A percentile compares a stretch with the other conserved stretches of the same genome.
These are phyloP conservation scores for Amphilophus citrinellus DNA, from an alignment of 2,113 vertebrate species.

Conservation along the genomic window DNA sequence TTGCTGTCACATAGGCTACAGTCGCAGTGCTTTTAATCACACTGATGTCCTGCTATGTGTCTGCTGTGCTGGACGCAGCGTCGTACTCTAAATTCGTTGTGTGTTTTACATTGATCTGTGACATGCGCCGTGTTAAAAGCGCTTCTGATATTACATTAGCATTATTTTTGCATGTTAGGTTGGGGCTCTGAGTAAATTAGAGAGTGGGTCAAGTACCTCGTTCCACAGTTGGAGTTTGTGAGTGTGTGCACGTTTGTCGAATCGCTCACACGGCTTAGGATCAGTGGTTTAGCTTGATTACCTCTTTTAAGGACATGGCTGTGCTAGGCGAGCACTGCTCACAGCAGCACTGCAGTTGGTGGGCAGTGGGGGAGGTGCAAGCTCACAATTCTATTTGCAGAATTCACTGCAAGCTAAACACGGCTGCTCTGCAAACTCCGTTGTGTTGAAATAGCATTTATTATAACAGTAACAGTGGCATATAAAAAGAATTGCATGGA, in stretches of 20 bases:
- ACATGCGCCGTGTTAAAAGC: background rate
- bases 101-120: background rate
- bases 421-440: background rate
- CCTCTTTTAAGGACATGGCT: conserved; percentile 76
- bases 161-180: background rate
- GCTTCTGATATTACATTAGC: background rate
- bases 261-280: conserved; percentile 77
- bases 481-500: background rate
- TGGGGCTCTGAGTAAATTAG: background rate
- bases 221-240: conserved; percentile 52
- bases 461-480: background rate
- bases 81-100: background rate
- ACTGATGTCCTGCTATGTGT: background rate
- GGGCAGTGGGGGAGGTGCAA: conserved; percentile 36
- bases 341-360: conserved; percentile 17
- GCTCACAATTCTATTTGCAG: conserved; percentile 25
- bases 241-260: conserved; percentile 67
- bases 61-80: background rate
- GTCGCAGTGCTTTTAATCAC: background rate
- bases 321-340: conserved; percentile 36
- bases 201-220: conserved; percentile 21
- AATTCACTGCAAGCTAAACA: conserved; percentile 21
- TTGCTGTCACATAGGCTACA: conserved; percentile 14
- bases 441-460: background rate
- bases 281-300: conserved; percentile 80